Evolutionary conservation across 2,113 vertebrate genomes (phyloP).

Genomic region (Sinocyclocheilus anophthalmus): DNA sequence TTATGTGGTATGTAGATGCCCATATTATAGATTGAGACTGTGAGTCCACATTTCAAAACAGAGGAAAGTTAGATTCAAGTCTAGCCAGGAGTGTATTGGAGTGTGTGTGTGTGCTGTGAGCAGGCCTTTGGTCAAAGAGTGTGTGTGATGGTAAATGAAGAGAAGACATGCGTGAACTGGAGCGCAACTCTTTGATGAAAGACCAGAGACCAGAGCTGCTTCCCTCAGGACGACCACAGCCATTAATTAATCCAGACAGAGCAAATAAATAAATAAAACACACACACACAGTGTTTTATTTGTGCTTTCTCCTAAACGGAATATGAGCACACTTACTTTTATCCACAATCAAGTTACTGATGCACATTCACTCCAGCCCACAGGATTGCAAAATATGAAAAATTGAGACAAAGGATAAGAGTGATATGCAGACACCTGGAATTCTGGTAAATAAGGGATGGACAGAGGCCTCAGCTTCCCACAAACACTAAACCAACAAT

Average conservation of each 20-base stretch:
- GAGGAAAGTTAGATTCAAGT: not conserved
- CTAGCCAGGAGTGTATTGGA: not conserved
- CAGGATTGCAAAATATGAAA: no score
- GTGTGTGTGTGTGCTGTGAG: not conserved
- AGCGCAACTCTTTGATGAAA: conserved; percentile 1
- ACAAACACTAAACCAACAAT: not conserved
- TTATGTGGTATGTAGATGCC: not conserved
- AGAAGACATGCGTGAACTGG: not conserved
- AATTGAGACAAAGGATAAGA: no score
- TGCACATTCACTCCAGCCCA: not conserved
- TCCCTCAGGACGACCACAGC: not conserved
- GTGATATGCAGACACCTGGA: no score
- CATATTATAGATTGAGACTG: not conserved
- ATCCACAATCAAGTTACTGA: not conserved
- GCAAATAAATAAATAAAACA: not conserved
- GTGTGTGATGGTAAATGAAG: not conserved
- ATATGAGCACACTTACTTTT: not conserved
- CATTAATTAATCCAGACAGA: not conserved
- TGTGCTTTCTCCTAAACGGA: not conserved
- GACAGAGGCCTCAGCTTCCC: not conserved
- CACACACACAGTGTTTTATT: not conserved
- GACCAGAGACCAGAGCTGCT: not conserved
- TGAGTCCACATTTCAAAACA: not conserved
- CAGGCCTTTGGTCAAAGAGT: not conserved
- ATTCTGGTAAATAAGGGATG: not conserved